These are phyloP conservation scores for Erythrolamprus reginae DNA, from an alignment of 2,113 vertebrate genomes.

Conservation along the genomic window DNA sequence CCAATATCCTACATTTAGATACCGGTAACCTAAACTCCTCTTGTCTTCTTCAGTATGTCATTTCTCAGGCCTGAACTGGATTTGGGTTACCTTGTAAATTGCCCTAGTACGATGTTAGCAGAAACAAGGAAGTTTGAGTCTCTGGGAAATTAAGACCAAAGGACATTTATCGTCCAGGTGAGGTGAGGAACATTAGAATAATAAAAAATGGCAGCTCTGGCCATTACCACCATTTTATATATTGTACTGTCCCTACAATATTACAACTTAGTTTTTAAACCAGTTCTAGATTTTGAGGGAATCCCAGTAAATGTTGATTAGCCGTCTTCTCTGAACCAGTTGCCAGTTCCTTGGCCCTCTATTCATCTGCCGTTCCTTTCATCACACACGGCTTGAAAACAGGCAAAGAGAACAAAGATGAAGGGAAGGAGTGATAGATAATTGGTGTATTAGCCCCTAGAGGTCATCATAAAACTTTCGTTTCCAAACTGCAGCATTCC, in stretches of 20 bases:
- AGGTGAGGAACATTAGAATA: neutral
- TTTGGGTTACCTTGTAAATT: neutral
- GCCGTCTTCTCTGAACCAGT: neutral
- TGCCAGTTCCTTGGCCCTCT: neutral
- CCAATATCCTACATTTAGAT: neutral
- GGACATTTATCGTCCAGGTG: no score
- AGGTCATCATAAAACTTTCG: neutral
- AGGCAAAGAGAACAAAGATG: neutral
- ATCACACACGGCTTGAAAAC: neutral
- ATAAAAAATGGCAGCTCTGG: neutral
- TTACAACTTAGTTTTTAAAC: neutral
- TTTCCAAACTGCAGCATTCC: neutral
- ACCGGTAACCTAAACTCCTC: neutral
- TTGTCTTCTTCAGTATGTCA: neutral
- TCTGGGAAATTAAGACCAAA: neutral
- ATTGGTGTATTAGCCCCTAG: neutral
- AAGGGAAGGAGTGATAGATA: neutral
- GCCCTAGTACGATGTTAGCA: neutral
- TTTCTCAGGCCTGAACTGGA: neutral
- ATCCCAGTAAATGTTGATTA: neutral
- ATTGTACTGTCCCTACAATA: neutral
- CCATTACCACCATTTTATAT: neutral
- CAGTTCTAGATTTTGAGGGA: neutral
- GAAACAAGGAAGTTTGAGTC: neutral
- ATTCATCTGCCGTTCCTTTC: neutral